Evolutionary conservation across 2,888 invertebrate genomes (phyloP).

Genomic region (Oligia latruncula): DNA sequence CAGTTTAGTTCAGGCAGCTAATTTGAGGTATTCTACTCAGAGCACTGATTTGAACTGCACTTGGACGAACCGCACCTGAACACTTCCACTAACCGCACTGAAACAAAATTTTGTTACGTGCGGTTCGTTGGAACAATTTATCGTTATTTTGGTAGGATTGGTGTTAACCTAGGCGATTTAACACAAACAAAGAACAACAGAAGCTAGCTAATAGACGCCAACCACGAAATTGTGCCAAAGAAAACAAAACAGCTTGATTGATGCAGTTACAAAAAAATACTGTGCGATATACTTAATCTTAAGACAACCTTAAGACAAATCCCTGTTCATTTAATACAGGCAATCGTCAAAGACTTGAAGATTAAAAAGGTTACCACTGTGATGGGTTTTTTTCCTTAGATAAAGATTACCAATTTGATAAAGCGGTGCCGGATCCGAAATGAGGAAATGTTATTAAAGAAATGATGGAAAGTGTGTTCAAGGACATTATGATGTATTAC

Average conservation of each 20-base stretch:
- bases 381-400: conserved; percentile 31
- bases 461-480: conserved; percentile 19
- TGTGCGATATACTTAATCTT: background rate
- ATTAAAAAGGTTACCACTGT: conserved; percentile 38
- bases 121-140: too few species aligned
- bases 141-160: background rate
- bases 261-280: background rate
- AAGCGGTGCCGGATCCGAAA: conserved; percentile 22
- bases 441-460: conserved; percentile 34
- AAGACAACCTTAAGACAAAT: conserved; percentile 19
- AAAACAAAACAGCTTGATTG: conserved; percentile 5
- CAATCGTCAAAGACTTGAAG: conserved; percentile 23
- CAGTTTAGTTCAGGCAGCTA: background rate
- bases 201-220: background rate
- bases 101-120: too few species aligned
- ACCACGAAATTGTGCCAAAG: background rate
- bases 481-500: conserved; percentile 20
- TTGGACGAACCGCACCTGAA: too few species aligned
- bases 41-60: too few species aligned
- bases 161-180: background rate
- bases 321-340: conserved; percentile 7
- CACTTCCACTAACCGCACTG: too few species aligned
- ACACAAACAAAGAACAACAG: conserved; percentile 10
- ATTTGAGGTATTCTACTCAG: background rate
- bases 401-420: conserved; percentile 50